Base-by-base conservation (phyloP, 92 coral and sea anemone genomes). In the Phymanthus crucifer region DNA sequence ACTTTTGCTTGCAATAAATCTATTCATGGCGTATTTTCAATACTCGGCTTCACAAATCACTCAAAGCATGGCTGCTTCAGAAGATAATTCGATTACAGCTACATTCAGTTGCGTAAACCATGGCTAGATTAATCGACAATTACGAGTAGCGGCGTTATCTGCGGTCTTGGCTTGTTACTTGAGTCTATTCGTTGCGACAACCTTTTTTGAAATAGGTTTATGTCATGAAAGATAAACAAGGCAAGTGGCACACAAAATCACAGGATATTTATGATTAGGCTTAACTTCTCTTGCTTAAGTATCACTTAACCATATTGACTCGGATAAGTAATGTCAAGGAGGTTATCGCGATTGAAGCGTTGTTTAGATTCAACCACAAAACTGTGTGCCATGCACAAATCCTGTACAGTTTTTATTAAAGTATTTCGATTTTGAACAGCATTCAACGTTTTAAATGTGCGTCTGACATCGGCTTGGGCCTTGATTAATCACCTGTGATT, bases 241-340 rank as follows among this genome's bases (percentile, higher is more conserved):
- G 3, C 17, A 4, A 29, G 18, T 26, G 34, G 13, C 17, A 18
- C 17, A 61, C 68, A 61, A 61, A 61, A 61, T 27, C 26, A 61
- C 68, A 24, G 27, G 68, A 26, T 29, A 61, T 61, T 61, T 24
- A 61, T 61, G 17, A 24, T 61, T 26, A 61, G 35, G 32, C 24
- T 10, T 24, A 24, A 61, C 6, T 61, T 24, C 9, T 61, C 68
- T 29, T 4, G 68, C 68, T 61, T 16, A 29, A 7, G 36, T 61
- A 61, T 61, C 68, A 29, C 34, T 61, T 61, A 61, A 61, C 68
- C 34, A 29, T 61, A 12, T 24, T 61, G 68, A 61, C 68, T 29
- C 6, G 68, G 31, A 61, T 61, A 61, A 61, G 68, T 61, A 61
- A 61, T 61, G 68, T 61, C 68, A 61, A 24, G 34, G 29, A 61